These are phyloP conservation scores for Falco columbarius DNA, from an alignment of 2,797 vertebrate genomes.

Conservation along the genomic window DNA sequence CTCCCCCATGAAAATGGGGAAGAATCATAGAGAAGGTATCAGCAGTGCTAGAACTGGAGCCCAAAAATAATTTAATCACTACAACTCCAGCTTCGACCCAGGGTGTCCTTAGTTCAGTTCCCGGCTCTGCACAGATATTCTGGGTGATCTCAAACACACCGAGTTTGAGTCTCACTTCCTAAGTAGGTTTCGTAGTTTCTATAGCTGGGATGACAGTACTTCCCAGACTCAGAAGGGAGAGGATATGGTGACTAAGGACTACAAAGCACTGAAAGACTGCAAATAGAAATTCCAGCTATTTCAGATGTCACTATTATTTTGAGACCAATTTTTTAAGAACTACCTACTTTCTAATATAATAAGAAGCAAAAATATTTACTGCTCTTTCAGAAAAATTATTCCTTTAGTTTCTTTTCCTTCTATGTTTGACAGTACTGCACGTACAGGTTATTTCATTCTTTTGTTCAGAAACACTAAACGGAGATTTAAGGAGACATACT, in stretches of 20 bases:
- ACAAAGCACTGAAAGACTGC: not conserved
- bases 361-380: not conserved
- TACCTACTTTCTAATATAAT: not conserved
- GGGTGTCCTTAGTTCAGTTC: not conserved
- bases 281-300: not conserved
- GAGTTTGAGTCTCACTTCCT: not conserved
- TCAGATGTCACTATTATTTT: not conserved
- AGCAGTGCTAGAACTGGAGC: not conserved
- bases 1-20: fast-evolving
- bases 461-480: not conserved
- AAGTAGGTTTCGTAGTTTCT: not conserved
- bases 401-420: not conserved
- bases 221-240: not conserved
- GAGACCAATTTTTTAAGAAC: not conserved
- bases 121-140: not conserved
- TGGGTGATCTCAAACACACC: not conserved
- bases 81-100: not conserved
- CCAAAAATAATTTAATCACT: not conserved
- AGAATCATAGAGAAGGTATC: not conserved
- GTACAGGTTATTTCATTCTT: not conserved
- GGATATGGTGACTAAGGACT: not conserved
- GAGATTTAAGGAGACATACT: not conserved
- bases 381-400: not conserved
- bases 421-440: not conserved
- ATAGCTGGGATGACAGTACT: not conserved